Evolutionary conservation across 2,797 vertebrate species (phyloP).

Genomic region (Artibeus jamaicensis): DNA sequence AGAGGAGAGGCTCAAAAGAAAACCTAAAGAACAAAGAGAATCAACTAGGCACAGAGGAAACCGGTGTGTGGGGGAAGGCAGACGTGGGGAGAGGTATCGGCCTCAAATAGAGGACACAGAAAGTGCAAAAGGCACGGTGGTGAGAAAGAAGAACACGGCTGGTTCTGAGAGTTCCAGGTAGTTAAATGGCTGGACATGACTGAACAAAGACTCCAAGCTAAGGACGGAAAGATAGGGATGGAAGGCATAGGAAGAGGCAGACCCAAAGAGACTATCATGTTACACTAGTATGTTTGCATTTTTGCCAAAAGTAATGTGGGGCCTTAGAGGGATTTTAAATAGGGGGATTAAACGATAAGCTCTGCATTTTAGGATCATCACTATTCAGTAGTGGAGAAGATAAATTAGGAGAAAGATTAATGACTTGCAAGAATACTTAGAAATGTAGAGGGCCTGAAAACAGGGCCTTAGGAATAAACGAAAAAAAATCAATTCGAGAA

Average conservation of each 20-base stretch:
- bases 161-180: not conserved
- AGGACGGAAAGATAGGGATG: not conserved
- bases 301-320: not conserved
- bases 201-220: not conserved
- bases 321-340: not conserved
- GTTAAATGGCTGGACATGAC: not conserved
- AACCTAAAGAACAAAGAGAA: not conserved
- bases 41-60: not conserved
- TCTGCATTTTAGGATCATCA: not conserved
- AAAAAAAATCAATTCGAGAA: not conserved
- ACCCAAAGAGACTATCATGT: not conserved
- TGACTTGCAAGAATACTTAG: not conserved
- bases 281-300: not conserved
- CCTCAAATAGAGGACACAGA: not conserved
- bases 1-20: not conserved
- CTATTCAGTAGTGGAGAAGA: not conserved
- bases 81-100: not conserved
- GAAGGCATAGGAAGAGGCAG: not conserved
- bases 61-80: not conserved
- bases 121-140: not conserved
- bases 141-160: not conserved
- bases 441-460: not conserved
- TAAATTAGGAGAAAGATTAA: not conserved
- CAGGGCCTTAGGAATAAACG: not conserved
- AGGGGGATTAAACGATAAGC: constrained; percentile 3